These are phyloP conservation scores for Saturnia pavonia DNA, from an alignment of 2,888 invertebrate species.

Conservation along the genomic window DNA sequence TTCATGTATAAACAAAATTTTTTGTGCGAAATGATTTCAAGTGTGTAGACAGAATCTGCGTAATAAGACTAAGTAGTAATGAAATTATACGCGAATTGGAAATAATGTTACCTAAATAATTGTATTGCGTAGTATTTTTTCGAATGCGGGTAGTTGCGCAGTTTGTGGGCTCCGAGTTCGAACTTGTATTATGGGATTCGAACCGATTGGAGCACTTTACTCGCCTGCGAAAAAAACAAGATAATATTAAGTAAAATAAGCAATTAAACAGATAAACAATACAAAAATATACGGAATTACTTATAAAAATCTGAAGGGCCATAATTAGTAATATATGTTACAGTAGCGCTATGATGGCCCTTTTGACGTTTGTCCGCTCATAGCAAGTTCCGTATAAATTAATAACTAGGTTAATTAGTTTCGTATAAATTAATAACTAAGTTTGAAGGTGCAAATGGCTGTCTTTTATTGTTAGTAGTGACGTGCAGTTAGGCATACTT, in stretches of 20 bases:
- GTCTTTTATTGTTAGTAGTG: no score
- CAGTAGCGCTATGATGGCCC: no score
- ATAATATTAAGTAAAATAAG: background rate
- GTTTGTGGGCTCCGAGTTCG: constrained; percentile 22
- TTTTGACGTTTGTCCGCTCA: no score
- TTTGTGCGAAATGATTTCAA: constrained; percentile 1
- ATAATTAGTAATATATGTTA: no score
- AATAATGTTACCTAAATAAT: constrained; percentile 12
- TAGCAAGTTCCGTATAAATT: no score
- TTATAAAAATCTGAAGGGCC: no score
- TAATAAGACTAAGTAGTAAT: background rate
- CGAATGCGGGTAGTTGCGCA: background rate
- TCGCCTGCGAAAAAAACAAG: constrained; percentile 84
- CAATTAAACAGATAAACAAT: no score
- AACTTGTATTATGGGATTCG: constrained; percentile 85
- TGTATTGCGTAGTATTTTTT: constrained; percentile 1
- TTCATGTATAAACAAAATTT: background rate
- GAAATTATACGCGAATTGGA: background rate
- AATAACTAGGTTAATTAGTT: no score
- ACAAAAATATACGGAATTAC: no score
- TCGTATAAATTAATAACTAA: no score
- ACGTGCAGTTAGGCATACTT: no score
- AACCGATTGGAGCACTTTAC: constrained; percentile 88
- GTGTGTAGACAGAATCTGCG: background rate
- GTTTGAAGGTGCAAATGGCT: no score